Base-by-base conservation (phyloP, 2,797 vertebrate genomes). In the Oophaga sylvatica region DNA sequence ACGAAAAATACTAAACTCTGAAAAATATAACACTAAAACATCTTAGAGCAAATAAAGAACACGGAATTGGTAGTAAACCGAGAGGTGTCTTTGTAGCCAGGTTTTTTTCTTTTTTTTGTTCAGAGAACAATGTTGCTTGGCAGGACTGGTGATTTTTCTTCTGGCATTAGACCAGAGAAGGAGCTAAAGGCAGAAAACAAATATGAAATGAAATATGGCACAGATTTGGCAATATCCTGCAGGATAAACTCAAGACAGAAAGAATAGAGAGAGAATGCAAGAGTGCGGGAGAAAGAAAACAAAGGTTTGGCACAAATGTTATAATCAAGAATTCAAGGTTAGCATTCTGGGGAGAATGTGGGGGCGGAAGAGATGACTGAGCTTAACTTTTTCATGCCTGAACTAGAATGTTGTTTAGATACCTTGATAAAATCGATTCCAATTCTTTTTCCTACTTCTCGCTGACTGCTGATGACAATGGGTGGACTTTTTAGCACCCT, bases 171-270 rank as follows among this genome's bases (percentile, higher is more conserved):
- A 89, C 88, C 88, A 89, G 83, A 41, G 88, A 89, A 62, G 88
- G 88, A 89, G 88, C 88, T 89, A 16, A 86, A 82, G 84, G 88
- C 75, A 87, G 88, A 87, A 87, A 83, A 67, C 60, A 89, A 86
- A 89, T 83, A 78, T 87, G 81, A 89, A 87, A 89, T 89, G 71
- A 89, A 89, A 89, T 89, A 87, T 89, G 88, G 88, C 88, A 86
- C 80, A 89, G 80, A 76, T 73, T 85, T 89, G 88, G 88, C 88
- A 86, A 87, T 87, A 89, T 89, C 88, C 88, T 83, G 88, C 80
- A 83, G 88, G 84, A 89, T 89, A 89, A 89, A 86, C 88, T 86
- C 35, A 89, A 86, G 84, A 87, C 88, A 89, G 88, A 87, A 75
- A 78, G 63, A 76, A 86, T 57, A 41, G 75, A 77, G 71, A 83